Evolutionary conservation across 1,140 invertebrate genomes (phyloP), one percentile per base, ranked within the genome.

Genomic region (Apis dorsata): DNA sequence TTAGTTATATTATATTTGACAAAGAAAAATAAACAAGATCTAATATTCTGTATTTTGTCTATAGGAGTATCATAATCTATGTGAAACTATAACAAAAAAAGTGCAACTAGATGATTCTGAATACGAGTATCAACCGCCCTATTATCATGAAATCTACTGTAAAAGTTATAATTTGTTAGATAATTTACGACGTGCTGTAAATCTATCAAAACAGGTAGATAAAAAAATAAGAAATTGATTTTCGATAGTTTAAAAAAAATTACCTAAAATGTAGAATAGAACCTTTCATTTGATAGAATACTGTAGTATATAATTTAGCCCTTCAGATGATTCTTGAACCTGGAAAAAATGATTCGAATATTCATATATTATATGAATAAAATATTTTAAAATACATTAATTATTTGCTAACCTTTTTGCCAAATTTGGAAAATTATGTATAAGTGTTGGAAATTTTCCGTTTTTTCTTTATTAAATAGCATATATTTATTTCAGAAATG

Each of bases 41-140:
- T 68, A 74, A 82, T 59, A 9, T 60, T 75, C 19, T 55, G 13
- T 2, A 10, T 12, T 57, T 49, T 85, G 53, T 79, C 81, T 81
- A 15, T 78, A 94, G 94, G 91, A 93, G 68, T 94, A 94, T 83
- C 91, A 88, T n/a, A 92, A 90, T 81, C 91, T 94, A 51, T 94
- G 94, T 65, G 91, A 94, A 81, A 92, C 84, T 12, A 84, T 90
- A 34, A 92, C 89, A 1, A 90, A 86, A 79, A 91, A 86, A 85
- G 88, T 94, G 10, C 89, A 91, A 65, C 86, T 94, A 53, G 87
- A 82, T 13, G 92, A 94, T 81, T 65, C 80, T 9, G 90, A 91
- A 34, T 94, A 91, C 69, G 94, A 94, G 9, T 94, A 94, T 84
- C 92, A 92, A 62, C 94, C 94, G 0, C 90, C 93, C 28, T 87